A percentile compares a stretch with the other conserved stretches of the same genome.
phyloP scores from a whole-genome alignment of 2,888 invertebrate species.

The Baccha elongata region DNA sequence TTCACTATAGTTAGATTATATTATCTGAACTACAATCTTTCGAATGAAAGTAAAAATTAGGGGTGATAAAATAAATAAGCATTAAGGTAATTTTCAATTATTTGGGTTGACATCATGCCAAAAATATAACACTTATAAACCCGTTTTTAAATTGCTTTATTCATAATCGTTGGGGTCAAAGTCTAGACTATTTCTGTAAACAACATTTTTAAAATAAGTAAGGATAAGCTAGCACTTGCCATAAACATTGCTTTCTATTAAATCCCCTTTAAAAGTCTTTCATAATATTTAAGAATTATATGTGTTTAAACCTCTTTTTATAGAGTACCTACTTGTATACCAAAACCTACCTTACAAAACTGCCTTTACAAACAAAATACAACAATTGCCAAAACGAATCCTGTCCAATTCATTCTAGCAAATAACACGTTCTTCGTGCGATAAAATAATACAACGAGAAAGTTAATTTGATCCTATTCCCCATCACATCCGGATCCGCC shows the following conservation, averaged over 20 bases:
- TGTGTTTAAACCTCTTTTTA: background rate
- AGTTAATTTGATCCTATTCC: conserved; percentile 58
- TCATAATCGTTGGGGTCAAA: too few relatives aligned
- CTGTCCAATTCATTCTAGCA: conserved; percentile 58
- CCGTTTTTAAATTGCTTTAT: too few relatives aligned
- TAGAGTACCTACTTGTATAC: background rate
- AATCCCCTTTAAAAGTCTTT: background rate
- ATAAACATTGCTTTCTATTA: background rate
- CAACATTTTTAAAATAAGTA: too few relatives aligned
- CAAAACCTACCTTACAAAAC: background rate
- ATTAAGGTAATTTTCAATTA: background rate
- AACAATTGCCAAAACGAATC: background rate
- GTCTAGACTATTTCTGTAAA: too few relatives aligned
- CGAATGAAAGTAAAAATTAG: too few relatives aligned
- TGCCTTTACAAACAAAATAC: background rate
- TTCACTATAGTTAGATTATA: too few relatives aligned
- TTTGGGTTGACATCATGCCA: background rate
- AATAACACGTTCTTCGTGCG: conserved; percentile 58
- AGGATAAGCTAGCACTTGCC: too few relatives aligned
- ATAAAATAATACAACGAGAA: conserved; percentile 44
- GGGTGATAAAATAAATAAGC: too few relatives aligned
- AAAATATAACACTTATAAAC: background rate
- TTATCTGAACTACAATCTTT: too few relatives aligned
- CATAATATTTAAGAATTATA: background rate
- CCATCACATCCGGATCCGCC: conserved; percentile 15